Evolutionary conservation across 2,113 vertebrate genomes (phyloP).

Genomic region (Laticauda laticaudata): DNA sequence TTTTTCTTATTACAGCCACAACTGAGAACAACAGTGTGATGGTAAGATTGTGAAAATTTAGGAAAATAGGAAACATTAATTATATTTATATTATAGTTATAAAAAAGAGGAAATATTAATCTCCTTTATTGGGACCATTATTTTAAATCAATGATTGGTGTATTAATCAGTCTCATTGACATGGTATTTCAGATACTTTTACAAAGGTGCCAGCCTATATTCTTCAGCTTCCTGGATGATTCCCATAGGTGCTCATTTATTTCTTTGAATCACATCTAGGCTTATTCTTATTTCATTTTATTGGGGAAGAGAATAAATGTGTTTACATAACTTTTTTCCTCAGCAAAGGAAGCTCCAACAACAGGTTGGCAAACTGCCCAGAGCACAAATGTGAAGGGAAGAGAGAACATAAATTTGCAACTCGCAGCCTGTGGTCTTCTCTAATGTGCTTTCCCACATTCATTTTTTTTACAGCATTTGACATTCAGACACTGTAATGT

Average conservation of each 20-base stretch:
- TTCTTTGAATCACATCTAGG: background rate
- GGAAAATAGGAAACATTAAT: too few relatives aligned
- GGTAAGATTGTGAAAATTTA: slow-evolving; percentile 1
- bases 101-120: background rate
- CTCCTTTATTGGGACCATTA: background rate
- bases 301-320: background rate
- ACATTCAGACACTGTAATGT: background rate
- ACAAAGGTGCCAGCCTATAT: background rate
- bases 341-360: background rate
- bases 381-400: background rate
- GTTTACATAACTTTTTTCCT: background rate
- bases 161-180: background rate
- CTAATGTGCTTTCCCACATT: background rate
- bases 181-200: background rate
- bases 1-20: accelerated
- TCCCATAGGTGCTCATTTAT: background rate
- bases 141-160: background rate
- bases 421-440: background rate
- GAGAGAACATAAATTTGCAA: background rate
- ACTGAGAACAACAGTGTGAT: accelerated
- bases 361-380: background rate
- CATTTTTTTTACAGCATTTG: background rate
- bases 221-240: background rate
- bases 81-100: background rate
- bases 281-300: background rate